These are phyloP conservation scores for Speoplatyrhinus poulsoni DNA, from an alignment of 2,113 vertebrate genomes.

Conservation along the genomic window DNA sequence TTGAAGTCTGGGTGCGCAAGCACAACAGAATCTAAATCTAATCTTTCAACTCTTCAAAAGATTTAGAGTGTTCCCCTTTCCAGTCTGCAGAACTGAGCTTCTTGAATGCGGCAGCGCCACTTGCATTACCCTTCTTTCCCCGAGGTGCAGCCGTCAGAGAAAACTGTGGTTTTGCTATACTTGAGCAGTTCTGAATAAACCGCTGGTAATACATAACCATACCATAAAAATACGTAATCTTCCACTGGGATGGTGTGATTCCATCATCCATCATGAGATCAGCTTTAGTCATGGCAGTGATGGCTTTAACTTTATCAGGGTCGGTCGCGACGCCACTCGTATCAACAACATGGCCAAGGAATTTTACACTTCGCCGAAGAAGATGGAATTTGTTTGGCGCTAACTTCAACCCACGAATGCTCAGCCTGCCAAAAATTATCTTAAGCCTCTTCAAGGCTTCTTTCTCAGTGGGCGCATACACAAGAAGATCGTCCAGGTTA, in stretches of 20 bases:
- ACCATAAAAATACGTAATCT: neutral
- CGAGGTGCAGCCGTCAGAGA: neutral
- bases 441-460: too few species aligned
- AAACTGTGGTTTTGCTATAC: neutral
- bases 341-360: too few species aligned
- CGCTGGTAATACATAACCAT: slow-evolving; percentile 1
- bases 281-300: neutral
- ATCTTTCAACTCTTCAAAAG: neutral
- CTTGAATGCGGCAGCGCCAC: neutral
- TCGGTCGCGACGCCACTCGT: neutral
- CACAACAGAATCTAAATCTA: neutral
- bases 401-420: too few species aligned
- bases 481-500: slow-evolving; percentile 3
- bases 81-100: neutral
- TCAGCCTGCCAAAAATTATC: too few species aligned
- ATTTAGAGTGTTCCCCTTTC: neutral
- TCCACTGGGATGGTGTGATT: neutral
- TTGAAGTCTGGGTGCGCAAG: neutral
- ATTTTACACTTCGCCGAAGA: too few species aligned
- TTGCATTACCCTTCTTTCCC: neutral
- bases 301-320: neutral
- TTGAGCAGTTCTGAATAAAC: neutral
- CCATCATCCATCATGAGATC: neutral
- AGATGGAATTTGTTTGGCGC: too few species aligned
- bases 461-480: too few species aligned